These are phyloP conservation scores for Siniperca scherzeri DNA, from an alignment of 2,797 vertebrate species.

Conservation along the genomic window DNA sequence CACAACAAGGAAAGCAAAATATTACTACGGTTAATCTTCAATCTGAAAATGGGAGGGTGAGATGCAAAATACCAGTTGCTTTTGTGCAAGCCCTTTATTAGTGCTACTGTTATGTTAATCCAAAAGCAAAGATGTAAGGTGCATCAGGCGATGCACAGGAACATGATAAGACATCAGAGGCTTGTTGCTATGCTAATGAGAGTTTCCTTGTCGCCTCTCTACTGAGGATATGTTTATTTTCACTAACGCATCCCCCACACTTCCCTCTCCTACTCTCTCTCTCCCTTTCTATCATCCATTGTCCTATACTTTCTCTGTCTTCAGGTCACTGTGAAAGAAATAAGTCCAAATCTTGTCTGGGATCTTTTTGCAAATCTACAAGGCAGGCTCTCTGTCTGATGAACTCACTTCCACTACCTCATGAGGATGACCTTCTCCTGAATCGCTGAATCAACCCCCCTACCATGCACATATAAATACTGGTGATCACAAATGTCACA, in stretches of 20 bases:
- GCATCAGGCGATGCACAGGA: constrained; percentile 56
- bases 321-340: constrained; percentile 64
- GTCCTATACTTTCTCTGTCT: constrained; percentile 50
- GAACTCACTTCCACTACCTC: constrained; percentile 49
- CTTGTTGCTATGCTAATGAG: constrained; percentile 76
- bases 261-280: constrained; percentile 52
- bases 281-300: constrained; percentile 39
- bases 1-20: constrained; percentile 28
- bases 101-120: constrained; percentile 52
- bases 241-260: constrained; percentile 63
- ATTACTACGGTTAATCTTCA: constrained; percentile 18
- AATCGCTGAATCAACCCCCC: constrained; percentile 43
- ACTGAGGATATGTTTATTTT: constrained; percentile 76
- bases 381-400: constrained; percentile 24
- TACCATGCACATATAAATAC: constrained; percentile 34
- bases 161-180: constrained; percentile 70
- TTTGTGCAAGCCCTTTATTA: constrained; percentile 40
- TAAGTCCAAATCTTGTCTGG: constrained; percentile 35
- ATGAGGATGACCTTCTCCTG: constrained; percentile 62
- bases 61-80: constrained; percentile 37
- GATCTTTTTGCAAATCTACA: constrained; percentile 38
- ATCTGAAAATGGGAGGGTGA: constrained; percentile 7
- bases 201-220: constrained; percentile 66
- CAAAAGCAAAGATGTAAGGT: constrained; percentile 54
- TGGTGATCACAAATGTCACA: constrained; percentile 58